phyloP scores from a whole-genome alignment of 2,797 vertebrate species.

The Oophaga sylvatica region DNA sequence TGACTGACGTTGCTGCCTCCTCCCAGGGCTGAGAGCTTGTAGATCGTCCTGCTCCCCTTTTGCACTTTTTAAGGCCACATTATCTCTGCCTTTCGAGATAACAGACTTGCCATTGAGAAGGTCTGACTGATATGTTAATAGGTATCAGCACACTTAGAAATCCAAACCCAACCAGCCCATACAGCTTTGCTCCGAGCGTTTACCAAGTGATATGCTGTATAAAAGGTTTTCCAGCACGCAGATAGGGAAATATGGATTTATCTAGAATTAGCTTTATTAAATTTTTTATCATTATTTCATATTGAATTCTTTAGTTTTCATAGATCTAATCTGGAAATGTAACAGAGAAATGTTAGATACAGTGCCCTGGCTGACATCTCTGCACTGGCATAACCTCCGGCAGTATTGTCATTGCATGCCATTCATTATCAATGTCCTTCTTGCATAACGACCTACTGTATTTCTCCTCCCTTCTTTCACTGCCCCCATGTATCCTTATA shows the following conservation, averaged over 20 bases:
- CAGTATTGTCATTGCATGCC: neutral
- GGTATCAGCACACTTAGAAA: constrained; percentile 60
- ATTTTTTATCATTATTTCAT: neutral
- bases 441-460: constrained; percentile 32
- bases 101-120: constrained; percentile 63
- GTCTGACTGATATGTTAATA: constrained; percentile 61
- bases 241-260: neutral
- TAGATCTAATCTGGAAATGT: neutral
- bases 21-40: constrained; percentile 57
- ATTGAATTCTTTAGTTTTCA: neutral
- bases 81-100: constrained; percentile 65
- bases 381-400: neutral
- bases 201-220: constrained; percentile 10
- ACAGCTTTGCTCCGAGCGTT: constrained; percentile 26
- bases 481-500: neutral
- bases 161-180: constrained; percentile 43
- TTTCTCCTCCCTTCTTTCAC: neutral
- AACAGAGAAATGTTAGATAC: neutral
- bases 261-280: neutral
- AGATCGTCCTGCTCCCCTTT: constrained; percentile 55
- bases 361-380: neutral
- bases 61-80: constrained; percentile 72
- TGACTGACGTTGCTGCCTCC: constrained; percentile 69
- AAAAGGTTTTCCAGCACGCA: neutral
- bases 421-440: constrained; percentile 26